Conservation (phyloP, 2,113 vertebrate genomes). For the Scomber scombrus region DNA sequence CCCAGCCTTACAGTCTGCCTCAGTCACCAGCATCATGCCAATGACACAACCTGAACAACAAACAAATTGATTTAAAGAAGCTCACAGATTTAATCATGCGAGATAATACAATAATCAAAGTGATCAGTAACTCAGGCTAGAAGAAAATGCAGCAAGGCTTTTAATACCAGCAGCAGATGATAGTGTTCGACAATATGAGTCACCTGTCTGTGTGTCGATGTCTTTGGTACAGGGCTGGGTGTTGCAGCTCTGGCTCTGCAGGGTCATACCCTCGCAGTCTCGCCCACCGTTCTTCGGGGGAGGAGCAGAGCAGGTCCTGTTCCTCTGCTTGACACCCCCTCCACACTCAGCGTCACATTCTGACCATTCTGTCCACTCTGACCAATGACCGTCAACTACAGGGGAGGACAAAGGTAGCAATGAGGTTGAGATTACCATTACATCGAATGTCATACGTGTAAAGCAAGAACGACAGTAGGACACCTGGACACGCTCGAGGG, state of each 20-base stretch:
- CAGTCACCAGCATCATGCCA: conserved; percentile 81
- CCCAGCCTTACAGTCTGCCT: conserved; percentile 81
- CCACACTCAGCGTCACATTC: conserved; percentile 87
- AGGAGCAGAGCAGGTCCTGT: conserved; percentile 87
- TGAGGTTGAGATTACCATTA: background rate
- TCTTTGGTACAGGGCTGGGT: conserved; percentile 82
- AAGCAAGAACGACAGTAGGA: background rate
- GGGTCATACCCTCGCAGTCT: conserved; percentile 84
- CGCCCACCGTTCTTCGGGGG: conserved; percentile 90
- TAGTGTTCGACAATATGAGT: background rate
- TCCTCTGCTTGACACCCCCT: conserved; percentile 86
- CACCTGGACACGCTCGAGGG: conserved; percentile 89
- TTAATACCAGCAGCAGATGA: background rate
- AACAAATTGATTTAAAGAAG: no score
- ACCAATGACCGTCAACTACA: conserved; percentile 88
- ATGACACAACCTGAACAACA: conserved; percentile 82
- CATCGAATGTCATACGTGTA: background rate
- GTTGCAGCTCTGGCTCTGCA: conserved; percentile 88
- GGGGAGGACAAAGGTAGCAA: background rate
- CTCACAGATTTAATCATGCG: background rate
- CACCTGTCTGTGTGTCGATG: conserved; percentile 75
- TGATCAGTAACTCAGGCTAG: background rate
- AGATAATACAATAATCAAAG: background rate
- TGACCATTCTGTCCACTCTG: conserved; percentile 88
- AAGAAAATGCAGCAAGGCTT: background rate